Percentiles rank a stretch among this genome's conserved stretches.
Conservation (phyloP, 2,888 invertebrate species). For the Nymphalis polychloros region DNA sequence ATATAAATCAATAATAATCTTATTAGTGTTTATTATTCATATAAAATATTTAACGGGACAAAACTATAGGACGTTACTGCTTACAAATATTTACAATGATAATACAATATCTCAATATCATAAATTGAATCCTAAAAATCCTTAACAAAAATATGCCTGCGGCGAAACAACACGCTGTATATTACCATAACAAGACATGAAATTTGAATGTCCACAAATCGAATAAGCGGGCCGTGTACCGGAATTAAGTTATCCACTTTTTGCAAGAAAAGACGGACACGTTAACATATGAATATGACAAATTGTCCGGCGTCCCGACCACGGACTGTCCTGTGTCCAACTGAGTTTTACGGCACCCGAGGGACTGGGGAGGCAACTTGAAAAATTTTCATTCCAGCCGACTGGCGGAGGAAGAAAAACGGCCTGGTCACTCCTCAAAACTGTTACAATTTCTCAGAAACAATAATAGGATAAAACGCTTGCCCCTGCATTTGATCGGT, state of each 20-base stretch:
- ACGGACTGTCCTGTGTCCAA: constrained; percentile 64
- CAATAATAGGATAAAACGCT: constrained; percentile 77
- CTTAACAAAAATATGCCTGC: constrained; percentile 49
- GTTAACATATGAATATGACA: constrained; percentile 83
- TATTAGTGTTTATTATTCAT: background rate
- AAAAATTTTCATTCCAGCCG: constrained; percentile 80
- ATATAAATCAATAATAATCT: background rate
- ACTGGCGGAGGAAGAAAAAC: constrained; percentile 74
- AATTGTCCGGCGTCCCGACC: constrained; percentile 77
- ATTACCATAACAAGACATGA: constrained; percentile 81
- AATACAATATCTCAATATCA: background rate
- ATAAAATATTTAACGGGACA: background rate
- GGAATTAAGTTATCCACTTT: constrained; percentile 81
- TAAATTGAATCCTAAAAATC: background rate
- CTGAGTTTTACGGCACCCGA: constrained; percentile 79
- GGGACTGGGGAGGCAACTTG: constrained; percentile 78
- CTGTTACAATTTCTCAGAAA: constrained; percentile 82
- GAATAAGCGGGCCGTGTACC: constrained; percentile 67
- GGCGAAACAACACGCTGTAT: constrained; percentile 73
- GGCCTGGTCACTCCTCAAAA: constrained; percentile 80
- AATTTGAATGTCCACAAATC: constrained; percentile 81
- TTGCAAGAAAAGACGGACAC: constrained; percentile 80
- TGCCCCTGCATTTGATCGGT: constrained; percentile 62
- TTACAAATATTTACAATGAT: background rate
- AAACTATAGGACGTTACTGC: too few relatives aligned